Evolutionary conservation across 2,888 invertebrate species (phyloP).

Genomic region (Drosophila mercatorum): DNA sequence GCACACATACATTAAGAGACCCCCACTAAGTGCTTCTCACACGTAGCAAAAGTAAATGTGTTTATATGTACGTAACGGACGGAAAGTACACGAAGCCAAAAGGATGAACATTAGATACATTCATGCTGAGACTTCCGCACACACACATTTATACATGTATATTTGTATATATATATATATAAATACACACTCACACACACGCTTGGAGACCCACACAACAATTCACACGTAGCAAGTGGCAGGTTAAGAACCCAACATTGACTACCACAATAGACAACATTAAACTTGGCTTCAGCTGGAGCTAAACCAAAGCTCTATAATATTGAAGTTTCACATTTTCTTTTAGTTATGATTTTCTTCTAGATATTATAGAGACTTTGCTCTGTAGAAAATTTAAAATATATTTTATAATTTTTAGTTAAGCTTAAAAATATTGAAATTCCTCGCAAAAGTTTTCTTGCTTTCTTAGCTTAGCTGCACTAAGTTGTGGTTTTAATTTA

Average conservation of each 20-base stretch:
- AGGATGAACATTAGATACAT: slow-evolving; percentile 78
- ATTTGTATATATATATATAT: slow-evolving; percentile 8
- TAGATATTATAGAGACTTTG: neutral
- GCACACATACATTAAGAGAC: slow-evolving; percentile 5
- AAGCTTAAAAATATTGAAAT: neutral
- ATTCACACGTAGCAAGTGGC: slow-evolving; percentile 60
- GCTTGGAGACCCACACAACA: slow-evolving; percentile 14
- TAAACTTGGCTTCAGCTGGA: slow-evolving; percentile 59
- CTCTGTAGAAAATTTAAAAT: neutral
- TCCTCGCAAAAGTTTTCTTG: neutral
- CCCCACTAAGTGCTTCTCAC: slow-evolving; percentile 71
- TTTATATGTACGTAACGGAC: slow-evolving; percentile 56
- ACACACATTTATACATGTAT: slow-evolving; percentile 25
- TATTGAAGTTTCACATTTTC: slow-evolving; percentile 24
- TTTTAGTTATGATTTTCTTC: slow-evolving; percentile 2
- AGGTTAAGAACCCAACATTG: slow-evolving; percentile 75
- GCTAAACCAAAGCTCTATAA: slow-evolving; percentile 20
- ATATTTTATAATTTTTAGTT: too few relatives aligned
- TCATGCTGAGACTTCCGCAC: slow-evolving; percentile 71
- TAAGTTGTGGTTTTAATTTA: slow-evolving; percentile 4
- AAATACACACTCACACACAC: slow-evolving; percentile 16
- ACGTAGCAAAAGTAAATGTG: slow-evolving; percentile 74
- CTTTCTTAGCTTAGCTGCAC: neutral
- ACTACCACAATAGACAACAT: slow-evolving; percentile 76
- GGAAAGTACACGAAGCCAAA: slow-evolving; percentile 67